These are phyloP conservation scores for Sinhomidia bicolor DNA, from an alignment of 2,888 invertebrate genomes.

Conservation along the genomic window DNA sequence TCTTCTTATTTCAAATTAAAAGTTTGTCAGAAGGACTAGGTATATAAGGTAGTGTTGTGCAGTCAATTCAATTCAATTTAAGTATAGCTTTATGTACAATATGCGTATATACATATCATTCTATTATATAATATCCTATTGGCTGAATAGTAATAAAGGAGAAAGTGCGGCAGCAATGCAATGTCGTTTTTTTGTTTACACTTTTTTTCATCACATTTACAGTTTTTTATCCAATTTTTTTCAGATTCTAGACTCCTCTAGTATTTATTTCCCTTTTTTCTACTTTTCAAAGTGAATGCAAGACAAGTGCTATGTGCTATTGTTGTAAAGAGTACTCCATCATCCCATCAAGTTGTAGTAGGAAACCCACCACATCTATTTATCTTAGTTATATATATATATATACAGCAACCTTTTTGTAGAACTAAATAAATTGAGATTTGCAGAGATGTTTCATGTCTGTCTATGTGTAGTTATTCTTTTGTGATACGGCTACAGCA, in stretches of 20 bases:
- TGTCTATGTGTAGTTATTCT: not conserved
- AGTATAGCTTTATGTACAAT: too few species aligned
- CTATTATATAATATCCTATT: not conserved
- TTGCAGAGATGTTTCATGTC: not conserved
- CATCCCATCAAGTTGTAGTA: slow-evolving; percentile 17
- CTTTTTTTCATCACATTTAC: not conserved
- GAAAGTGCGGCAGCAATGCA: not conserved
- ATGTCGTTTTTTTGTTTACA: not conserved
- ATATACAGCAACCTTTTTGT: not conserved
- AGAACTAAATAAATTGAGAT: not conserved
- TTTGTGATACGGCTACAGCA: not conserved
- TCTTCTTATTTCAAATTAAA: too few species aligned
- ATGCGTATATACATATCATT: too few species aligned
- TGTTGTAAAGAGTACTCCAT: slow-evolving; percentile 25
- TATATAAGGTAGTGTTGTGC: not conserved
- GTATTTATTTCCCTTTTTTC: not conserved
- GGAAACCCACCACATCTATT: not conserved
- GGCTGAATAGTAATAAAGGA: not conserved
- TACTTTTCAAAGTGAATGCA: not conserved
- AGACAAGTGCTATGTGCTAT: not conserved
- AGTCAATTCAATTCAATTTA: too few species aligned
- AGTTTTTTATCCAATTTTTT: not conserved
- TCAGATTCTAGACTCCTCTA: not conserved
- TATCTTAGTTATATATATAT: not conserved
- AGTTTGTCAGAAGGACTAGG: too few species aligned